Conservation (phyloP, 1,140 invertebrate species). For the Gonatopus flavifemur region DNA sequence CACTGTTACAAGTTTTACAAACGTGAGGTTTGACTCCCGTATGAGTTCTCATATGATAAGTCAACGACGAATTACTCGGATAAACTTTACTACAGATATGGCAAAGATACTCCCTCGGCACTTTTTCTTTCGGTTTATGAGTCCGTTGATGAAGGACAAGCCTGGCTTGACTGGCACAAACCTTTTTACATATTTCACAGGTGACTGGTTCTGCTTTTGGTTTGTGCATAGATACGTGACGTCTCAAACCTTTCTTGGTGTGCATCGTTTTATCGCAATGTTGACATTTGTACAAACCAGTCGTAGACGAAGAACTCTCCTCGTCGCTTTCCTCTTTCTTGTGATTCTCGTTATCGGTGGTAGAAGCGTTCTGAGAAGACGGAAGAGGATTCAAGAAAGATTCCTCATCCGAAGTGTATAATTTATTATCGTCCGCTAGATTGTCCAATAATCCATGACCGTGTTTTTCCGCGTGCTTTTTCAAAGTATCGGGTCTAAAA, state of each 20-base stretch:
- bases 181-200: constrained; percentile 54
- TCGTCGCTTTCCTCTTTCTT: constrained; percentile 47
- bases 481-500: constrained; percentile 52
- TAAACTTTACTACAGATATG: constrained; percentile 58
- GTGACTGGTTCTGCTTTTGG: constrained; percentile 53
- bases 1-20: constrained; percentile 57
- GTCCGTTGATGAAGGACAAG: constrained; percentile 51
- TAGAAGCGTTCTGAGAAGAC: constrained; percentile 32
- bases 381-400: constrained; percentile 24
- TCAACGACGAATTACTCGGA: constrained; percentile 55
- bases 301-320: constrained; percentile 40
- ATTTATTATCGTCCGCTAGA: constrained; percentile 42
- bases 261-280: constrained; percentile 52
- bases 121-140: constrained; percentile 54
- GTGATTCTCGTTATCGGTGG: constrained; percentile 27
- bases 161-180: constrained; percentile 53
- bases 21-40: constrained; percentile 55
- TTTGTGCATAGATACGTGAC: constrained; percentile 55
- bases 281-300: constrained; percentile 49
- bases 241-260: constrained; percentile 51
- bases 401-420: constrained; percentile 44
- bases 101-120: constrained; percentile 54
- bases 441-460: constrained; percentile 49
- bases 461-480: constrained; percentile 51
- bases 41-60: constrained; percentile 58